phyloP scores from a whole-genome alignment of 1,140 invertebrate genomes.

The Drosophila sp. region DNA sequence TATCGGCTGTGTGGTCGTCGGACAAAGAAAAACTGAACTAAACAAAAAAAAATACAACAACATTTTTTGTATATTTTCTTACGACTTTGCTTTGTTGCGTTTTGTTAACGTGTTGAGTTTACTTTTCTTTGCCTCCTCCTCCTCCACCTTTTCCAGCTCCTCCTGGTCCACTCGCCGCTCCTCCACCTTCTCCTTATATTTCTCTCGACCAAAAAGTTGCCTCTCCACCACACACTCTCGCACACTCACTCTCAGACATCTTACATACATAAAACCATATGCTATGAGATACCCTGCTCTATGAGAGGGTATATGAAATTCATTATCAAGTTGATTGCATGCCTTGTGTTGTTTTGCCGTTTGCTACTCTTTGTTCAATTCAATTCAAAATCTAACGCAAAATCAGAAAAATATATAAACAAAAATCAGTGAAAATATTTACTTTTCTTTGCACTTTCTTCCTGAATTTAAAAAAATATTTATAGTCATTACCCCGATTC shows the following conservation, averaged over 20 bases:
- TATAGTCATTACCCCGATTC: slow-evolving; percentile 31
- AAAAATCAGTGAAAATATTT: slow-evolving; percentile 15
- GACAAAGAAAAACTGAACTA: slow-evolving; percentile 20
- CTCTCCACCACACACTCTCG: neutral
- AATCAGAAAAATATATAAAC: neutral
- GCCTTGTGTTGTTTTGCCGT: slow-evolving; percentile 25
- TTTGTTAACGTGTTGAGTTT: slow-evolving; percentile 41
- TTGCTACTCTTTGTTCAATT: slow-evolving; percentile 2
- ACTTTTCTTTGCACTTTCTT: slow-evolving; percentile 60
- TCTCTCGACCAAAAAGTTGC: slow-evolving; percentile 10
- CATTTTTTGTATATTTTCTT: slow-evolving; percentile 49
- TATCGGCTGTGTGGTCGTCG: slow-evolving; percentile 28
- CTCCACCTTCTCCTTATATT: neutral
- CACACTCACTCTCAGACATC: slow-evolving; percentile 2
- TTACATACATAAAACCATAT: neutral
- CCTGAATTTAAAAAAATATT: slow-evolving; percentile 19
- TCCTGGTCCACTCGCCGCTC: neutral
- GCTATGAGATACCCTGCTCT: neutral
- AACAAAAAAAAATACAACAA: slow-evolving; percentile 30
- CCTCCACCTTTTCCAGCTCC: neutral
- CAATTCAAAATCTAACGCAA: slow-evolving; percentile 23
- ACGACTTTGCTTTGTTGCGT: slow-evolving; percentile 56
- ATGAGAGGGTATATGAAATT: neutral
- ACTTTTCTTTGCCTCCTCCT: slow-evolving; percentile 23
- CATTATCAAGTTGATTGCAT: slow-evolving; percentile 41